phyloP scores from a whole-genome alignment of 2,888 invertebrate species.

The Dasypogon diadema region DNA sequence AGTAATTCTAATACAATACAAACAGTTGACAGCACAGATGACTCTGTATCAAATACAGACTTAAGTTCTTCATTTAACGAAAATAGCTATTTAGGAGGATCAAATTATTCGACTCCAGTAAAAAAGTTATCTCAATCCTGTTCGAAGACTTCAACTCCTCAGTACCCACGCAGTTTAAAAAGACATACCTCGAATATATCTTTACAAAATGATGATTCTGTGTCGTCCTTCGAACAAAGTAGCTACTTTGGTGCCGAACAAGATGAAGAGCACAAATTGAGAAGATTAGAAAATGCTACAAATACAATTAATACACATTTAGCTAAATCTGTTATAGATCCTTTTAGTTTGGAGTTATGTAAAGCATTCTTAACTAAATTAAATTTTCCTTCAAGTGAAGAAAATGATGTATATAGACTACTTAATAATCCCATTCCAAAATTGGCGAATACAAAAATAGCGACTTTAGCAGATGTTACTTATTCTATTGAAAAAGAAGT shows the following conservation, averaged over 20 bases:
- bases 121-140: conserved; percentile 56
- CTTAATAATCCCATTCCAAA: conserved; percentile 74
- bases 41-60: conserved; percentile 57
- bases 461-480: conserved; percentile 72
- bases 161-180: conserved; percentile 54
- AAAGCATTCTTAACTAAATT: conserved; percentile 79
- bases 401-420: conserved; percentile 73
- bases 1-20: conserved; percentile 28
- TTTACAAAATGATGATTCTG: conserved; percentile 62
- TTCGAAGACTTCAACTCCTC: conserved; percentile 64
- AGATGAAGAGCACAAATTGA: conserved; percentile 65
- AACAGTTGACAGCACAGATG: conserved; percentile 46
- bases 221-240: conserved; percentile 68
- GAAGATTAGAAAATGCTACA: conserved; percentile 65
- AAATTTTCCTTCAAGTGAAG: conserved; percentile 77
- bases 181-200: conserved; percentile 56
- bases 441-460: conserved; percentile 70
- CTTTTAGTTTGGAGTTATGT: conserved; percentile 82
- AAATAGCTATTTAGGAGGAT: conserved; percentile 50
- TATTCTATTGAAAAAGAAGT: conserved; percentile 80
- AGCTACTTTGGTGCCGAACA: conserved; percentile 68
- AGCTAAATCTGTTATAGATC: conserved; percentile 74
- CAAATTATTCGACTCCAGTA: conserved; percentile 55
- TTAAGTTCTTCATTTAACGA: conserved; percentile 56
- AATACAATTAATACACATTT: conserved; percentile 65